Base-by-base conservation (phyloP, 2,888 invertebrate genomes). In the Norana najaformis region DNA sequence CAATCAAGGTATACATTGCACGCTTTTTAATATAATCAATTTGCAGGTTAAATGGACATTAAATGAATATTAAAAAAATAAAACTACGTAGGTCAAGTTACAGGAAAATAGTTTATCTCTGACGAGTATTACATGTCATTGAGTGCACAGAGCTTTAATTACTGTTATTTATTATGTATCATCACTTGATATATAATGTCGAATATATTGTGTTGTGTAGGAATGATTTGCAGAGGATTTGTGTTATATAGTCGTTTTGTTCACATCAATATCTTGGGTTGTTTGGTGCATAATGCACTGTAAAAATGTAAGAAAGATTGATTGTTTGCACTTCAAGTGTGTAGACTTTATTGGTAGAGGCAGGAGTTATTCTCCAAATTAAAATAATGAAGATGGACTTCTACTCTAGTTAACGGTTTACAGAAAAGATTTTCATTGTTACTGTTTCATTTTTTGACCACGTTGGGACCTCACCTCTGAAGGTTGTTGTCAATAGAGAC, bases 1-100 rank as follows among this genome's bases (percentile, higher is more conserved):
- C 96, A 98, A 99, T 96, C 98, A 98, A 96, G 97, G 98, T 98
- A 35, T 1, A 35, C 88, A 39, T 53, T n/a, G 16, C 47, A 8
- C 1, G 47, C 1, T 47, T 20, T 20, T 47, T 23, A 8, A n/a
- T 69, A 11, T 69, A 69, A 69, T 69, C 11, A 69, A 69, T 69
- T 8, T 69, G n/a, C 30, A n/a, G 69, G n/a, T 69, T n/a, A 69
- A 11, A n/a, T n/a, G n/a, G n/a, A 69, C 5, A 8, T 47, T 47
- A 23, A 8, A 23, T 23, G 23, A 47, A 47, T 47, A 23, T n/a
- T n/a, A n/a, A 69, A n/a, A n/a, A n/a, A 4, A 53, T 53, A 53
- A 53, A 30, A 53, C 69, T 16, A 69, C n/a, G 13, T 1, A n/a
- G 47, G 23, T 23, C 69, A 69, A n/a, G 8, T n/a, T 8, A 69